Evolutionary conservation across 2,888 invertebrate genomes (phyloP), one percentile per base, ranked within the genome.

Genomic region (Dynastes hyllus): DNA sequence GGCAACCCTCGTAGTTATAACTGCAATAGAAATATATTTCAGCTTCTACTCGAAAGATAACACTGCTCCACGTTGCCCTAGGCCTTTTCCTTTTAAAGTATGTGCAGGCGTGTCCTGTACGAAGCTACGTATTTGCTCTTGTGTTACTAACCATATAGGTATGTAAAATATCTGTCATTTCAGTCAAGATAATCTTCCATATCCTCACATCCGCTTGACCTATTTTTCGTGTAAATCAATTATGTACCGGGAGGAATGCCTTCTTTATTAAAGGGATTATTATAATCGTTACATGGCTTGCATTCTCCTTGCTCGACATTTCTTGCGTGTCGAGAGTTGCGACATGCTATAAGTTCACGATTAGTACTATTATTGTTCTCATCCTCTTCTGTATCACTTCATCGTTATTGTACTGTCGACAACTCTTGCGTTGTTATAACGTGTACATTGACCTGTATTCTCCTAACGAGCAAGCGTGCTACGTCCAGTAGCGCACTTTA

Each of bases 361-460:
- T 13, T 75, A 61, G 61, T 51, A 71, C 9, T 58, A 73, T 73
- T 73, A 73, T 45, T 73, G 58, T 58, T 58, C 73, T 61, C 29
- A 51, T 50, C n/a, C 27, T 11, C 58, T 73, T 75, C 55, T 75
- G n/a, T 51, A 51, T 69, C 51, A 53, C 9, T 29, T 22, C 69
- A 51, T 61, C 11, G 73, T 61, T 58, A 75, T 75, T 75, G 61
- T 75, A 1, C 45, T 45, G 73, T 61, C 73, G 58, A 16, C 22
- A 27, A 27, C 27, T 45, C 27, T 22, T 16, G 13, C 32, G 40
- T 40, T 9, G 29, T 58, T 50, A 50, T 75, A 40, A 40, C 32
- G 27, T 75, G 71, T 61, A 45, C 73, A 61, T 75, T 75, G 73
- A 75, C 73, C 73, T 61, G 61, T 22, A 75, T 75, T 75, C 40